Evolutionary conservation across 2,888 invertebrate species (phyloP), one percentile per base, ranked within the genome.

Genomic region (Pedicia rivosa): DNA sequence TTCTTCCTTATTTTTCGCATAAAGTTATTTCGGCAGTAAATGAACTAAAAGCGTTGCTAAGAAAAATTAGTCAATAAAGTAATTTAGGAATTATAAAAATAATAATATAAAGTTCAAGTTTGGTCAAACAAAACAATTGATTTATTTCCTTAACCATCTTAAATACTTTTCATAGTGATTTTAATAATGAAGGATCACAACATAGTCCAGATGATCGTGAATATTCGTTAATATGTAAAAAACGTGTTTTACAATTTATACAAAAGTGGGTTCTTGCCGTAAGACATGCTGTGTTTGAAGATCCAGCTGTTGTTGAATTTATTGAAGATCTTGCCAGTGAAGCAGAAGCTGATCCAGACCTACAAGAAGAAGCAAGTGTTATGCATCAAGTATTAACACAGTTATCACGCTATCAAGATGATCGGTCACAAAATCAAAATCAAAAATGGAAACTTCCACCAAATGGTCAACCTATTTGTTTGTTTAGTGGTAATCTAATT

Each of bases 191-290:
- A 41, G 53, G 55, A 39, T 57, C 54, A 22, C 61, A 64, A 15
- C 60, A 67, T 28, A 68, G 66, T 38, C 68, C 57, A 37, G 62
- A 75, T 53, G 77, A 78, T 52, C 62, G 68, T 41, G 76, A 77
- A 47, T 77, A 74, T 52, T 64, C 74, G 30, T 55, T 76, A 44
- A 70, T 72, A 39, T 77, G 76, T 51, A 79, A 81, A 56, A 66
- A 75, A 47, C 69, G 80, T 42, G 82, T 84, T 10, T 71, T 84
- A 31, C 74, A 77, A 46, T 86, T 86, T 59, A 72, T 82, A 36
- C 74, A 77, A 48, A 69, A 74, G 48, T 84, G 84, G 84, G 72
- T 76, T 29, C 66, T 68, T 44, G 71, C 79, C 4, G 72, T 80
- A 35, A 65, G 77, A 5, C 72, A 78, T 49, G 76, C 78, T 3